Conservation (phyloP, 1,140 invertebrate genomes). For the Megalopta genalis region DNA sequence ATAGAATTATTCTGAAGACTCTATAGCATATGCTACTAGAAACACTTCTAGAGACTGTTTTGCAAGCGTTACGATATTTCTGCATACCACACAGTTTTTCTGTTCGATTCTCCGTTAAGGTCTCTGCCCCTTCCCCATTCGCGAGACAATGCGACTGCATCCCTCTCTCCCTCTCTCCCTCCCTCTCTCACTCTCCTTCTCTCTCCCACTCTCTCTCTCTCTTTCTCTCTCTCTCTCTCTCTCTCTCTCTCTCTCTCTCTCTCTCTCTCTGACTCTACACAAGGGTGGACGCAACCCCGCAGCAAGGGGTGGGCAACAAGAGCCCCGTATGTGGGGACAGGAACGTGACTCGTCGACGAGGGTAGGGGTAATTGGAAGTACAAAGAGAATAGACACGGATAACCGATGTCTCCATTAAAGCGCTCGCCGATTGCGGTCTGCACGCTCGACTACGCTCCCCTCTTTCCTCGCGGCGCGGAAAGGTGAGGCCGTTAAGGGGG, state of each 20-base stretch:
- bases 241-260: not conserved
- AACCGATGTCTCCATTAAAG: constrained; percentile 65
- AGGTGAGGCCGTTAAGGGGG: not conserved
- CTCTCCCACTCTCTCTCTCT: constrained; percentile 18
- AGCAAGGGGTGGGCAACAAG: not conserved
- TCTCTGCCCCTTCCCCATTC: not conserved
- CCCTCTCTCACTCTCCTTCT: constrained; percentile 1
- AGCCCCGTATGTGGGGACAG: constrained; percentile 14
- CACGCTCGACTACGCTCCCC: constrained; percentile 40
- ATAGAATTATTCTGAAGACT: too few species aligned
- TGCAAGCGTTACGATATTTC: too few species aligned
- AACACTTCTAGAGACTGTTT: too few species aligned
- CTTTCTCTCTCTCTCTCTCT: not conserved
- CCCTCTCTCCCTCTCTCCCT: not conserved
- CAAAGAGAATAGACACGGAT: constrained; percentile 63
- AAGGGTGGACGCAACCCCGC: not conserved
- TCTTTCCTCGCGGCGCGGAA: not conserved
- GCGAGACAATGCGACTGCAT: not conserved
- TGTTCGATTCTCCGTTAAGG: too few species aligned
- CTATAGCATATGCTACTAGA: too few species aligned
- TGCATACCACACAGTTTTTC: too few species aligned
- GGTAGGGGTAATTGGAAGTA: constrained; percentile 62
- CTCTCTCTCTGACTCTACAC: constrained; percentile 13
- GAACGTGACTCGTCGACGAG: constrained; percentile 32
- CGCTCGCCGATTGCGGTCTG: constrained; percentile 43